phyloP scores from a whole-genome alignment of 2,113 vertebrate genomes.

The Urocitellus parryii region DNA sequence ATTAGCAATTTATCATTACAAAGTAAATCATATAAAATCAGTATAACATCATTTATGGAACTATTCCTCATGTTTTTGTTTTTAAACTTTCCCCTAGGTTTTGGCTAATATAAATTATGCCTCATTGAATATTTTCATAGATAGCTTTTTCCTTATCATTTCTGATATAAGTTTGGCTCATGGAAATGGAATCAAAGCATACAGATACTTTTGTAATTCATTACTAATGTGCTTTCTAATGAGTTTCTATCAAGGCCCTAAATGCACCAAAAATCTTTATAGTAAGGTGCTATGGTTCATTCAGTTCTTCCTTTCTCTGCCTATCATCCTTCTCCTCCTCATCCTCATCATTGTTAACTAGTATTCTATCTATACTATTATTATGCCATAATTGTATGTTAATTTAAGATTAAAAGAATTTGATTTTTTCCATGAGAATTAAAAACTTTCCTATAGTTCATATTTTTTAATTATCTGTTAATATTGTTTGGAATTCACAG shows the following conservation, averaged over 20 bases:
- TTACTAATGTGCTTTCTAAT: neutral
- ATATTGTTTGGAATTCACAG: neutral
- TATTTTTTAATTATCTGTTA: neutral
- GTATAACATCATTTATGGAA: neutral
- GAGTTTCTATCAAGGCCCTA: neutral
- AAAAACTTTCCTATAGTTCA: neutral
- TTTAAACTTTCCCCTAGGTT: neutral
- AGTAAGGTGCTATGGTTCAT: neutral
- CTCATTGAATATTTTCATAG: neutral
- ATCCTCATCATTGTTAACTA: neutral
- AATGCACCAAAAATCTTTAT: neutral
- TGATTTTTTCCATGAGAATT: neutral
- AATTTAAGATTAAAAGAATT: neutral
- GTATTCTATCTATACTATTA: neutral
- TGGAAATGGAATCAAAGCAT: neutral
- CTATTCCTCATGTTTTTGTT: neutral
- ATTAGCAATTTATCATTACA: slow-evolving; percentile 9
- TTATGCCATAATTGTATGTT: neutral
- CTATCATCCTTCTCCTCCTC: neutral
- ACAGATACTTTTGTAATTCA: neutral
- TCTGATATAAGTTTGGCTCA: neutral
- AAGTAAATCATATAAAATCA: neutral
- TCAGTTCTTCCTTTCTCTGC: neutral
- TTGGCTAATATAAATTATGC: slow-evolving; percentile 11
- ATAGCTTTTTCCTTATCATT: neutral